Evolutionary conservation across 2,113 vertebrate genomes (phyloP).

Genomic region (Varanus salvator): DNA sequence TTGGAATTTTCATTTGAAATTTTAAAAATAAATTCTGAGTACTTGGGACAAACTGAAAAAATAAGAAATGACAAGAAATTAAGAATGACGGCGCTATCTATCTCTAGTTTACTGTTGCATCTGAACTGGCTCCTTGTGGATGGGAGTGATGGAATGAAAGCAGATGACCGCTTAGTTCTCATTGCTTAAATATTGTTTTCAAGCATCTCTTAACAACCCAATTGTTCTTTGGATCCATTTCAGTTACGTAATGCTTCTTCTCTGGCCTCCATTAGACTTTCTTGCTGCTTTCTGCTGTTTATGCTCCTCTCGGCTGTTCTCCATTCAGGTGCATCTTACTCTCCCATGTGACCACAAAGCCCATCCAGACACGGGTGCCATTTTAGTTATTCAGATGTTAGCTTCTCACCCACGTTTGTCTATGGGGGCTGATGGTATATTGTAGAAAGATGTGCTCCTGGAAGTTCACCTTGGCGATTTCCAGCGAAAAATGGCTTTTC

Average conservation of each 20-base stretch:
- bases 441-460: background rate
- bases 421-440: background rate
- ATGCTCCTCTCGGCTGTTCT: background rate
- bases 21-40: too few species aligned
- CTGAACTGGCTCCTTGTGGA: background rate
- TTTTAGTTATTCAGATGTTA: background rate
- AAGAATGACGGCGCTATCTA: too few species aligned
- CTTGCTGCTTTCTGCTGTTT: background rate
- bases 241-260: background rate
- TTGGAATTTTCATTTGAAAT: too few species aligned
- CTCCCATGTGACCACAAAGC: background rate
- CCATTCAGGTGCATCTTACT: background rate
- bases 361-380: background rate
- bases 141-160: background rate
- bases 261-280: background rate
- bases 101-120: background rate
- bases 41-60: too few species aligned
- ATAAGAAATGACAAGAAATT: too few species aligned
- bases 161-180: background rate
- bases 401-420: background rate
- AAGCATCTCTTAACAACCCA: background rate
- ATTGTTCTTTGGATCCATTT: background rate
- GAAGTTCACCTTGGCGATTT: background rate
- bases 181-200: background rate
- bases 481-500: background rate